phyloP scores from a whole-genome alignment of 2,113 vertebrate species.

The Urocynchramus pylzowi region DNA sequence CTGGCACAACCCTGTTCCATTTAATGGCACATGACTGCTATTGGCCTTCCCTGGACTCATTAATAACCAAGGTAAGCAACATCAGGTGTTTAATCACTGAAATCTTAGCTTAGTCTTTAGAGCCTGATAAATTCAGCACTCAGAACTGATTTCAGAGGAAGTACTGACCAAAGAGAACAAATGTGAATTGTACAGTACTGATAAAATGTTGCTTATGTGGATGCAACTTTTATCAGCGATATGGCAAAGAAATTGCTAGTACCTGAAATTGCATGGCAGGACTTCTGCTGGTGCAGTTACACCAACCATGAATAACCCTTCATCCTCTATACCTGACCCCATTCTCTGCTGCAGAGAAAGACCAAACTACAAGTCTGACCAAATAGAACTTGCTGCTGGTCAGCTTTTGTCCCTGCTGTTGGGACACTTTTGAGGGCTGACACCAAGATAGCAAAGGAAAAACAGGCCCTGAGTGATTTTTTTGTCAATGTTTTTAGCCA shows the following conservation, averaged over 20 bases:
- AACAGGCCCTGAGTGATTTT: not conserved
- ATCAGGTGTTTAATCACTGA: not conserved
- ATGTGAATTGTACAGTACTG: not conserved
- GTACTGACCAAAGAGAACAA: not conserved
- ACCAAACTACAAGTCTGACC: not conserved
- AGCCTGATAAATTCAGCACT: not conserved
- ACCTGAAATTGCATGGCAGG: not conserved
- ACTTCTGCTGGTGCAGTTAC: not conserved
- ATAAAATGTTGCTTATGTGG: not conserved
- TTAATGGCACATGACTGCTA: not conserved
- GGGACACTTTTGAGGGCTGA: not conserved
- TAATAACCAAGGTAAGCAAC: slow-evolving; percentile 26
- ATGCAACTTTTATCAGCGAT: not conserved
- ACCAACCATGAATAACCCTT: not conserved
- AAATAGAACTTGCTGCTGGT: not conserved
- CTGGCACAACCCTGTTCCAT: not conserved
- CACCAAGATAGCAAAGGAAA: not conserved
- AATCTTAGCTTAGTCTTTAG: not conserved
- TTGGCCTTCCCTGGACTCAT: not conserved
- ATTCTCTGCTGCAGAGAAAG: not conserved
- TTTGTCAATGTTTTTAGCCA: not conserved
- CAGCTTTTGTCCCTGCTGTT: not conserved
- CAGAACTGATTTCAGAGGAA: not conserved
- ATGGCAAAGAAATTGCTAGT: not conserved
- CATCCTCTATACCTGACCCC: not conserved